Base-by-base conservation (phyloP, 2,888 invertebrate genomes). In the Synergus japonicus region DNA sequence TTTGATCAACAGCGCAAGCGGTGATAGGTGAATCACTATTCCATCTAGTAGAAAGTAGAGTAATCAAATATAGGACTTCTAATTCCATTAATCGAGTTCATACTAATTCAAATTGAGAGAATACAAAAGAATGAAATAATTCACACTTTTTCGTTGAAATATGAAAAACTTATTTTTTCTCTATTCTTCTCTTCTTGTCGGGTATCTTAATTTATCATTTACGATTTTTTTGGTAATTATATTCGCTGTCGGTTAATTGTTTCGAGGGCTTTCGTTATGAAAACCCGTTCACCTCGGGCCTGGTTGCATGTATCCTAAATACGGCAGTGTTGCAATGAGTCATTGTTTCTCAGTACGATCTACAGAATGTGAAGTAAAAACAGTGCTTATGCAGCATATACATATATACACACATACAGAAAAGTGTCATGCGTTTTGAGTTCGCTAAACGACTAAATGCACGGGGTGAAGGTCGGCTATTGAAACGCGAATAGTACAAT, bases 381-480 rank as follows among this genome's bases (percentile, higher is more conserved):
- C n/a, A 18, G 22, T 44, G 44, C 9, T 44, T 44, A 67, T 44
- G 44, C 18, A 46, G 65, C 29, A 29, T 1, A 29, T 29, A 29
- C 29, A 29, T 29, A 29, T 29, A 29, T 2, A 29, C 1, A 29
- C 29, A 29, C 29, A 1, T 29, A 2, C 43, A 43, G 18, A 43
- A n/a, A 37, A 41, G 65, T 66, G 41, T 66, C 65, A n/a, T 66
- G 41, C 43, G 29, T 67, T 80, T 76, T 54, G 77, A 29, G 46
- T 79, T 79, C 66, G 79, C 29, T 29, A 29, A 29, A 29, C 29
- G 29, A 29, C 76, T 81, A 82, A 82, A 83, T 82, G 81, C 81
- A 81, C 81, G 87, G 86, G 88, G 87, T 88, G 88, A 89, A 89
- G 89, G 88, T 88, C 88, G 88, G 82, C 85, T 87, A 85, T 88